Evolutionary conservation across 2,888 invertebrate species (phyloP).

Genomic region (Coleophora deauratella): DNA sequence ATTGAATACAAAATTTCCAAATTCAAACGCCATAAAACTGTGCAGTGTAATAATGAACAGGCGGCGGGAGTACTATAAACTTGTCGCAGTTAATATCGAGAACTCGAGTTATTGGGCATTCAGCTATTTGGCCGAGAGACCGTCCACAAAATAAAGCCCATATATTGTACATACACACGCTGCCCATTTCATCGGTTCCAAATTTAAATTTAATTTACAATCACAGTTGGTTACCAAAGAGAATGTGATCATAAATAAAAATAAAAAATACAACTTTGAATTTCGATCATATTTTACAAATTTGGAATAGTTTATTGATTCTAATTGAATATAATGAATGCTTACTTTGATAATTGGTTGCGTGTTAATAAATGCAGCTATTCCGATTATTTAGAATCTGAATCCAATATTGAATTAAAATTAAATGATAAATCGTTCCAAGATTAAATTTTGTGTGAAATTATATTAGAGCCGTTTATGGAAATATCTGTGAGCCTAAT

Average conservation of each 20-base stretch:
- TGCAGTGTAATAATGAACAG: constrained; percentile 60
- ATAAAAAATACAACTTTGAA: background rate
- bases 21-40: constrained; percentile 64
- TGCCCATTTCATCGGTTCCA: constrained; percentile 18
- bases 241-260: constrained; percentile 8
- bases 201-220: constrained; percentile 25
- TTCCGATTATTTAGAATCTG: no score
- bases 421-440: background rate
- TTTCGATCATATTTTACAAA: no score
- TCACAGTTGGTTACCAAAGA: constrained; percentile 7
- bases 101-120: constrained; percentile 58
- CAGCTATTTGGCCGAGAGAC: constrained; percentile 38
- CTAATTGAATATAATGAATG: no score
- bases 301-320: no score
- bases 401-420: no score
- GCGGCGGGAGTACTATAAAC: constrained; percentile 53
- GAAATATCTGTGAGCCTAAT: constrained; percentile 56
- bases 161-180: constrained; percentile 3
- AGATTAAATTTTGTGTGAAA: constrained; percentile 2
- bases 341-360: no score
- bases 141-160: constrained; percentile 28
- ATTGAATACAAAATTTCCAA: constrained; percentile 53
- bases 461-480: constrained; percentile 34
- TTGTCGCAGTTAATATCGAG: constrained; percentile 60
- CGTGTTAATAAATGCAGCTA: no score